Evolutionary conservation across 37 sponge, comb jelly and placozoan species (phyloP).

Genomic region (Cladorhizidae sp.): DNA sequence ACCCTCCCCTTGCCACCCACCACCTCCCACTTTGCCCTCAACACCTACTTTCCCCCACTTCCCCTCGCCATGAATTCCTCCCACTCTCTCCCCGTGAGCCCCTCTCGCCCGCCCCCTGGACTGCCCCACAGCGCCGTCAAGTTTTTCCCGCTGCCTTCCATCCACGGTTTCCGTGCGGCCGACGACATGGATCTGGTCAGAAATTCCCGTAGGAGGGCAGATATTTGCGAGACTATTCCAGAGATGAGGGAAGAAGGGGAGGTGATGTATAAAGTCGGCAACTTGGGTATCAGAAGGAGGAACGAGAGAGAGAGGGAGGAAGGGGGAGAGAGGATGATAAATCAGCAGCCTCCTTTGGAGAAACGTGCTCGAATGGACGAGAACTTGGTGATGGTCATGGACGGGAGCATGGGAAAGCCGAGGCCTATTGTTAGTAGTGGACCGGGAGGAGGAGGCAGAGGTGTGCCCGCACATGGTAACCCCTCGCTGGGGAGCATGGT

Average conservation of each 20-base stretch:
- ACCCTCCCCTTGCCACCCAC: background rate
- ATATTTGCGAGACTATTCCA: constrained; percentile 16
- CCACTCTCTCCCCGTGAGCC: constrained; percentile 55
- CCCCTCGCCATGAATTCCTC: constrained; percentile 24
- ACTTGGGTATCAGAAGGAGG: background rate
- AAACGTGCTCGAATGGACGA: background rate
- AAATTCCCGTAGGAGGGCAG: background rate
- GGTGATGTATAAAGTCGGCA: background rate
- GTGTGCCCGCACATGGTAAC: background rate
- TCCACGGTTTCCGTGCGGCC: background rate
- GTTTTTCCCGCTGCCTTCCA: constrained; percentile 33
- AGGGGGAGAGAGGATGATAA: no score
- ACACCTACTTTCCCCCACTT: constrained; percentile 37
- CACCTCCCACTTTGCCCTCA: constrained; percentile 54
- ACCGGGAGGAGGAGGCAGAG: no score
- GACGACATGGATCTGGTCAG: constrained; percentile 15
- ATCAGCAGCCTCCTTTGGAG: background rate
- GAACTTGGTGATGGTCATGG: background rate
- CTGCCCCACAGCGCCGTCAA: constrained; percentile 43
- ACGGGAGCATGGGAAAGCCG: no score
- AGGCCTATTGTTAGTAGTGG: no score
- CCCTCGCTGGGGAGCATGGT: background rate
- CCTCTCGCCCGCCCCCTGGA: constrained; percentile 32
- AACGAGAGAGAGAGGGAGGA: background rate
- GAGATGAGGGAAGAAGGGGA: constrained; percentile 8